Evolutionary conservation across 2,888 invertebrate genomes (phyloP), one percentile per base, ranked within the genome.

Genomic region (Luperina testacea): DNA sequence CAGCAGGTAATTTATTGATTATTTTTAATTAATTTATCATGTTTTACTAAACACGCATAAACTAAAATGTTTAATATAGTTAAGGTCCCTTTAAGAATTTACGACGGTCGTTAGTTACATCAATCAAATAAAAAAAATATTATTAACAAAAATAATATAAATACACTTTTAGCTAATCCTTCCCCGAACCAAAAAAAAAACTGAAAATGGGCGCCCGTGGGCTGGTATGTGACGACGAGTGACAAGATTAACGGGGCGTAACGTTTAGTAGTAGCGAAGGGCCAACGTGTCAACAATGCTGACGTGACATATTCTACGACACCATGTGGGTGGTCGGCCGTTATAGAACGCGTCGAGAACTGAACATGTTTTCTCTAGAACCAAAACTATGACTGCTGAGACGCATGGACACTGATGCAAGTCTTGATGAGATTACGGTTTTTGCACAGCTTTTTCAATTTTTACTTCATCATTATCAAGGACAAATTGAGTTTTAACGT

Each of bases 241-340:
- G 86, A 91, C 92, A 87, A 93, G 92, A 92, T 93, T 93, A 93
- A 91, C 93, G 92, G 92, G 91, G 94, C 94, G 94, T 94, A 94
- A 94, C 94, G 93, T 93, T 94, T 91, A 91, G 92, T 90, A 94
- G 93, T 94, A 93, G 94, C 91, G 89, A 92, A 92, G 92, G 93
- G 91, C 90, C 92, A 86, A 87, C 87, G 87, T 89, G 94, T 94
- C 93, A 96, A 96, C 90, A 95, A 81, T 81, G 90, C 90, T 96
- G 96, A 96, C 94, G 91, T 82, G 94, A 92, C 95, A 92, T 90
- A 75, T 94, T 94, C 93, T 92, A 88, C 87, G 86, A 72, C 77
- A 80, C 86, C 91, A 88, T 93, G 96, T 96, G 96, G 96, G 96
- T 96, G 96, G 96, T 92, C 91, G 88, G 61, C 67, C 48, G 67